Conservation (phyloP, 1,140 invertebrate species). For the Drosophila auraria region DNA sequence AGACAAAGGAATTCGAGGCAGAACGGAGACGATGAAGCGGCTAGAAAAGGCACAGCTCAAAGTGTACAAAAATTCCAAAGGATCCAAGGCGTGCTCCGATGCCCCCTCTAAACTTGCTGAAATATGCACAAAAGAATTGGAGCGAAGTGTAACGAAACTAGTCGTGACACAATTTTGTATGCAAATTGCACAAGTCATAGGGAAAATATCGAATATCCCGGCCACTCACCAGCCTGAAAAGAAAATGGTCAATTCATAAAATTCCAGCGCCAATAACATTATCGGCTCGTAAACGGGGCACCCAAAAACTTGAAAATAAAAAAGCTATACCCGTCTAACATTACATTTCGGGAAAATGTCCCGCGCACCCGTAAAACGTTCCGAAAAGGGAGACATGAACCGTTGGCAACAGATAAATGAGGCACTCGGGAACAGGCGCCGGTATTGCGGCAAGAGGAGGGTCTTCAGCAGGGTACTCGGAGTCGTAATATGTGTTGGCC, state of each 20-base stretch:
- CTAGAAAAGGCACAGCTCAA: conserved; percentile 60
- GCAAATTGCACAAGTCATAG: conserved; percentile 76
- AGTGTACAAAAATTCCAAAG: conserved; percentile 62
- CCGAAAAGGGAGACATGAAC: conserved; percentile 55
- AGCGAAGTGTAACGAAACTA: conserved; percentile 74
- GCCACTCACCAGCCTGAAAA: conserved; percentile 7
- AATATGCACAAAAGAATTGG: conserved; percentile 57
- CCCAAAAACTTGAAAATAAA: conserved; percentile 27
- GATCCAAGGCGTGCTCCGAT: conserved; percentile 36
- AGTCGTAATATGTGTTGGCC: conserved; percentile 54
- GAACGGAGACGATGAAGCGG: conserved; percentile 62
- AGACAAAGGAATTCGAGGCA: conserved; percentile 43
- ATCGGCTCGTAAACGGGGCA: conserved; percentile 65
- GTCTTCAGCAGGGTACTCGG: conserved; percentile 12
- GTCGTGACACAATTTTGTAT: conserved; percentile 77
- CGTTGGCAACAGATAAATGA: conserved; percentile 77
- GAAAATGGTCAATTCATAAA: conserved; percentile 54
- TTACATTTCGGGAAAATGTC: conserved; percentile 65
- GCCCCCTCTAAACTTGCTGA: conserved; percentile 8
- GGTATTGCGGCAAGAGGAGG: background rate
- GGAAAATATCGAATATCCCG: conserved; percentile 35
- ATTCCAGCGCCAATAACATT: conserved; percentile 73
- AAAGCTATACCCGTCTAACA: conserved; percentile 61
- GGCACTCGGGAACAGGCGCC: conserved; percentile 65
- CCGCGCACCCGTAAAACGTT: conserved; percentile 42